Conservation (phyloP, 2,113 vertebrate species). For the Bostrychus sinensis region DNA sequence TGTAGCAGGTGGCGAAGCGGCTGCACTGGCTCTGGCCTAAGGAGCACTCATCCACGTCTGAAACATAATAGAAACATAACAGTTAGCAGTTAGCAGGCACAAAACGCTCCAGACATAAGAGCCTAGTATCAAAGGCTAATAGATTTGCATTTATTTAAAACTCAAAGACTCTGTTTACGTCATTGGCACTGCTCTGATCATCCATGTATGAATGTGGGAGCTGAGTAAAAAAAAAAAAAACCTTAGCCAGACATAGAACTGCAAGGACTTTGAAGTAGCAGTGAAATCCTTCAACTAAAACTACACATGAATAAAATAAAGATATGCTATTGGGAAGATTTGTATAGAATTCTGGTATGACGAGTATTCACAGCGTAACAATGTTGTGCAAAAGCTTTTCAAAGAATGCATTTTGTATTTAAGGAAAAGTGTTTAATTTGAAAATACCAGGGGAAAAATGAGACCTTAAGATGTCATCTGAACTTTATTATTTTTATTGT, state of each 20-base stretch:
- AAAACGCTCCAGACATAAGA: slow-evolving; percentile 35
- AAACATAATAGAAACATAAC: slow-evolving; percentile 54
- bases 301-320: neutral
- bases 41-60: slow-evolving; percentile 93
- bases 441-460: too few relatives aligned
- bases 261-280: neutral
- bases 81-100: slow-evolving; percentile 28
- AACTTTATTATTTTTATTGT: too few relatives aligned
- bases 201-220: slow-evolving; percentile 1
- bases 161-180: slow-evolving; percentile 9
- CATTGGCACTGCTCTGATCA: slow-evolving; percentile 8
- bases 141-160: slow-evolving; percentile 39
- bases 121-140: slow-evolving; percentile 48
- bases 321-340: neutral
- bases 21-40: slow-evolving; percentile 86
- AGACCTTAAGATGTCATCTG: too few relatives aligned
- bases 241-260: slow-evolving; percentile 1
- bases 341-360: neutral
- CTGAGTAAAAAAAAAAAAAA: slow-evolving; percentile 10
- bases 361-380: neutral
- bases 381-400: too few relatives aligned
- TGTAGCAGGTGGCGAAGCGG: slow-evolving; percentile 87
- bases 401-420: too few relatives aligned
- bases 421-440: too few relatives aligned
- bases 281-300: neutral